Percentiles rank a stretch among this genome's conserved stretches.
These are phyloP conservation scores for Leptarthrus brevirostris DNA, from an alignment of 2,888 invertebrate genomes.

Conservation along the genomic window DNA sequence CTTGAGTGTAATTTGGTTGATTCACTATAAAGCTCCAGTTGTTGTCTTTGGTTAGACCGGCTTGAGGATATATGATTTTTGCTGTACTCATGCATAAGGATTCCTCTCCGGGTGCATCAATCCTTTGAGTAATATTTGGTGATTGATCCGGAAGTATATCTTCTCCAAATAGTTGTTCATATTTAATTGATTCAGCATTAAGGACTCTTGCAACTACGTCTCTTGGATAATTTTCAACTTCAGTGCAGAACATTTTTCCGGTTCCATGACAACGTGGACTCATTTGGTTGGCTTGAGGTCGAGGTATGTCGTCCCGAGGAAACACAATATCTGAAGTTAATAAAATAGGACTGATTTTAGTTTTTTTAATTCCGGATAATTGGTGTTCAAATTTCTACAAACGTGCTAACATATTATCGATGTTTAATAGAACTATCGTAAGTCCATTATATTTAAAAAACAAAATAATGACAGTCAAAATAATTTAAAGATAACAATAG, in stretches of 20 bases:
- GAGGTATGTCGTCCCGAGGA: slow-evolving; percentile 52
- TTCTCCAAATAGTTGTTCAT: slow-evolving; percentile 62
- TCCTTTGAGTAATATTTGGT: slow-evolving; percentile 68
- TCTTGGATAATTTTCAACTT: slow-evolving; percentile 67
- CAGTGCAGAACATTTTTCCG: slow-evolving; percentile 64
- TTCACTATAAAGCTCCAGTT: slow-evolving; percentile 79
- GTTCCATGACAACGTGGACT: slow-evolving; percentile 47
- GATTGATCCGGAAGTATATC: slow-evolving; percentile 61
- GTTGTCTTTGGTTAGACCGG: slow-evolving; percentile 71
- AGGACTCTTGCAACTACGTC: slow-evolving; percentile 61
- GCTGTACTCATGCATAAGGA: slow-evolving; percentile 67
- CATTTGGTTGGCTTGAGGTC: not conserved
- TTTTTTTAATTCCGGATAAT: too few species aligned
- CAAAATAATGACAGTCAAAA: too few species aligned
- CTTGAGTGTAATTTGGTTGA: slow-evolving; percentile 75
- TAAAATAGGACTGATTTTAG: too few species aligned
- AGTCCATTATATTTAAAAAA: too few species aligned
- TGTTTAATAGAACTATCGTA: too few species aligned
- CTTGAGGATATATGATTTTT: slow-evolving; percentile 71
- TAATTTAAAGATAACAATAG: too few species aligned
- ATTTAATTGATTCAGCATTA: slow-evolving; percentile 56
- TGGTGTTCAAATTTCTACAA: not conserved
- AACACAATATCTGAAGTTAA: slow-evolving; percentile 55
- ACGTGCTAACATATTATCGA: too few species aligned
- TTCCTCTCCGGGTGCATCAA: slow-evolving; percentile 65